Evolutionary conservation across 2,888 invertebrate species (phyloP).

Genomic region (Ormyrus thymus): DNA sequence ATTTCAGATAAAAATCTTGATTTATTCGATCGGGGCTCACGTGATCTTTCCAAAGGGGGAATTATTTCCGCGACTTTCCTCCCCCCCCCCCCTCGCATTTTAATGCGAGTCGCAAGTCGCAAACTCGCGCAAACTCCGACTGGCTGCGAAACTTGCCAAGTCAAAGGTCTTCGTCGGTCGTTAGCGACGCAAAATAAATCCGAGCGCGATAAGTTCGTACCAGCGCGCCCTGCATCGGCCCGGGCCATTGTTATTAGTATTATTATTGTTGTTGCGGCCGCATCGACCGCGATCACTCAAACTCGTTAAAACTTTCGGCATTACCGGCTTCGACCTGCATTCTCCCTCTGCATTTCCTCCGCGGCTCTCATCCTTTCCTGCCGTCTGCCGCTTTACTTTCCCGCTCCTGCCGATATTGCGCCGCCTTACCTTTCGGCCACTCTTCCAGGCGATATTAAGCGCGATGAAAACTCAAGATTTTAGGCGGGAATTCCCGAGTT

Average conservation of each 20-base stretch:
- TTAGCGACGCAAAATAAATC: conserved; percentile 56
- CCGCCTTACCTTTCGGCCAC: background rate
- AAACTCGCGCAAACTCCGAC: conserved; percentile 41
- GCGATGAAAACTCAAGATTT: conserved; percentile 53
- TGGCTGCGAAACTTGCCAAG: conserved; percentile 42
- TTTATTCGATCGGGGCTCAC: conserved; percentile 51
- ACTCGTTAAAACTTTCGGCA: conserved; percentile 75
- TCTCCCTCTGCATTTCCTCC: conserved; percentile 57
- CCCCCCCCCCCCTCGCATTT: conserved; percentile 22
- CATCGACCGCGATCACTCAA: conserved; percentile 74
- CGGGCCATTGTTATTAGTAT: conserved; percentile 65
- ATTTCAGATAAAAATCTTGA: conserved; percentile 54
- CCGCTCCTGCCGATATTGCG: conserved; percentile 39
- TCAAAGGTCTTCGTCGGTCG: conserved; percentile 54
- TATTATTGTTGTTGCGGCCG: conserved; percentile 72
- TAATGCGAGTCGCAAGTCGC: conserved; percentile 45
- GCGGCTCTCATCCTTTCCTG: conserved; percentile 10
- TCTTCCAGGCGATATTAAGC: conserved; percentile 46
- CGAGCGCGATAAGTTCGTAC: conserved; percentile 68
- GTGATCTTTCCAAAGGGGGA: conserved; percentile 41
- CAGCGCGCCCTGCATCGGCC: conserved; percentile 58
- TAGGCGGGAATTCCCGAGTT: conserved; percentile 45
- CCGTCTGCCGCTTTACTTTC: conserved; percentile 31
- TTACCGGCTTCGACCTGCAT: conserved; percentile 71
- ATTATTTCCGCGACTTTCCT: conserved; percentile 34